Evolutionary conservation across 2,113 vertebrate species (phyloP), one percentile per base, ranked within the genome.

Genomic region (Hirundichthys speculiger): DNA sequence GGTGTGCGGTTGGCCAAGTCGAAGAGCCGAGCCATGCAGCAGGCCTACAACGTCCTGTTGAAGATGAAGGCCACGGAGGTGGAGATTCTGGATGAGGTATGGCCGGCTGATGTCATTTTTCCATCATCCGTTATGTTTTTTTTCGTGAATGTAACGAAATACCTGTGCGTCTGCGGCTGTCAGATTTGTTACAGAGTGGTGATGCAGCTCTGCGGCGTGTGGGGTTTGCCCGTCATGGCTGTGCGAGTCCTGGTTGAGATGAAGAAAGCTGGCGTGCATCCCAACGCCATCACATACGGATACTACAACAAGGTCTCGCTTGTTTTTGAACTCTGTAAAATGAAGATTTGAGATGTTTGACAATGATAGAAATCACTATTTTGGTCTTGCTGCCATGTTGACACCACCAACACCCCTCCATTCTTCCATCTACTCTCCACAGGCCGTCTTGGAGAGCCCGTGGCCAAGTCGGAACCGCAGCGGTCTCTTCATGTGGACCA

Each of bases 241-340:
- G 97, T 99, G 57, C 93, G 95, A 79, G 96, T 98, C 54, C 90
- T 97, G 56, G 94, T 97, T 79, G 97, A 99, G 91, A 99, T 99
- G 96, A 98, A 96, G 86, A 96, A 93, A 87, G 95, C 96, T 61
- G 96, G 95, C 62, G 93, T 99, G 63, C 92, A 94, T 8, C 96
- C 96, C 42, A 99, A 99, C 80, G 98, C 97, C 62, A 99, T 99
- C 86, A 99, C 98, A 64, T 99, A 99, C 0, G 97, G 98, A 84
- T 98, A 98, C 88, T 99, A 99, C 88, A 99, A 99, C 90, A 99
- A 99, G 96, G 98, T 99, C 88, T 43, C 0, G 43, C 15, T 19
- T 40, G 2, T 19, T 34, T 4, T 18, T n/a, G 4, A 1, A 3
- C n/a, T 4, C 16, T n/a, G n/a, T n/a, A n/a, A n/a, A n/a, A n/a